These are phyloP conservation scores for Mus musculus DNA, from an alignment of 2,113 vertebrate genomes.

Conservation along the genomic window DNA sequence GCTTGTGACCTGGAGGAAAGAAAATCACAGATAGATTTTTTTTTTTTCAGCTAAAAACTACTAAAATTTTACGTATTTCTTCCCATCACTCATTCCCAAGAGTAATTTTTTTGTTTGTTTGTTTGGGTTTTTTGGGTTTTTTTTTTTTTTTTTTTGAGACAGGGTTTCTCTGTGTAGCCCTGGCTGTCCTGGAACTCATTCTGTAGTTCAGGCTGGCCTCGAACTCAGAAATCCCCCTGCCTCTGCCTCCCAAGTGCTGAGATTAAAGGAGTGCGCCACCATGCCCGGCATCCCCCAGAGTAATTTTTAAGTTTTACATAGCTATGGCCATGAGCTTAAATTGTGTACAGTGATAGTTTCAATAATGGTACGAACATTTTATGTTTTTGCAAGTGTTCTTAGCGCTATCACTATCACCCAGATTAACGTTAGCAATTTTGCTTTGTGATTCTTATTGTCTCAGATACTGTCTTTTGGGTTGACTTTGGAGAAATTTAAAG, in stretches of 20 bases:
- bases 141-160: no score
- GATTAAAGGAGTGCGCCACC: no score
- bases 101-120: background rate
- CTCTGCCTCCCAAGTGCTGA: no score
- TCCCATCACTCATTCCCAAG: background rate
- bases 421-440: background rate
- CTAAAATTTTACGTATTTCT: slow-evolving; percentile 24
- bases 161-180: no score
- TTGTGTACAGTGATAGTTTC: slow-evolving; percentile 5
- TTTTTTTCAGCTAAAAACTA: background rate
- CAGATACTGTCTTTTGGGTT: background rate
- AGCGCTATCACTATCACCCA: background rate
- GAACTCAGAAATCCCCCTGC: no score
- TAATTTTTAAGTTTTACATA: background rate
- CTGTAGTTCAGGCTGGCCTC: no score
- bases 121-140: no score
- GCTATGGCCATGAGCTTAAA: background rate
- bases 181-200: no score
- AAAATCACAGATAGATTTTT: background rate
- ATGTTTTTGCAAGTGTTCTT: slow-evolving; percentile 14
- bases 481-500: background rate
- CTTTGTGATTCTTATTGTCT: slow-evolving; percentile 32
- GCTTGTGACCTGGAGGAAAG: background rate
- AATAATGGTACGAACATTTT: background rate
- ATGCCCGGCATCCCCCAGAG: background rate